These are phyloP conservation scores for Xenentodon cancila DNA, from an alignment of 2,797 vertebrate species.

Conservation along the genomic window DNA sequence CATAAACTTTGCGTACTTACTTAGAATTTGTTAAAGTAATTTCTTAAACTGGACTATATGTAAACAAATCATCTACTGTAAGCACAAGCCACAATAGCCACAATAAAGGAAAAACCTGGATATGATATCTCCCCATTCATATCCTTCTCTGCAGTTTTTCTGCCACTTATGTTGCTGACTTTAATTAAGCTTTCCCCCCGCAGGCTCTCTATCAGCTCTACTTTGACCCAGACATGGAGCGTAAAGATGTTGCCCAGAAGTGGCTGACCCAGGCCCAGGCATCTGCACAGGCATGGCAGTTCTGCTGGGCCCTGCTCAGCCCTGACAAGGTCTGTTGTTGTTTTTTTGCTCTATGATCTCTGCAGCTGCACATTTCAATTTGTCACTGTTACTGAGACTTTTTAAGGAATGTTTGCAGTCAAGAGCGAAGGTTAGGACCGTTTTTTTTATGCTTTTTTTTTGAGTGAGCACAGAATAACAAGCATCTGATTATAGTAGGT, in stretches of 20 bases:
- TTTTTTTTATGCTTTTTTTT: no score
- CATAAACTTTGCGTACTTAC: no score
- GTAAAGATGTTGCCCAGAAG: constrained; percentile 96
- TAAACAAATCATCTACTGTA: no score
- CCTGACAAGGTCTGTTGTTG: constrained; percentile 84
- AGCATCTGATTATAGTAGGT: no score
- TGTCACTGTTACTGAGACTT: no score
- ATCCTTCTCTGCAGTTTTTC: background rate
- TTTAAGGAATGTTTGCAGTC: background rate
- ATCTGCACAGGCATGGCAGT: constrained; percentile 95
- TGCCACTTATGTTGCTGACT: background rate
- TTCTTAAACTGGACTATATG: no score
- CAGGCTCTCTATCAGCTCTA: constrained; percentile 98
- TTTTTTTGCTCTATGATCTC: background rate
- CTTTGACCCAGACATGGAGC: constrained; percentile 96
- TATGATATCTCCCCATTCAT: background rate
- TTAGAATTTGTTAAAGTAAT: no score
- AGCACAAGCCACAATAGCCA: no score
- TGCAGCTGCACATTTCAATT: background rate
- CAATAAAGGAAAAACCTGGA: no score
- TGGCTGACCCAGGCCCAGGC: constrained; percentile 97
- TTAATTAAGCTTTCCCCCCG: background rate
- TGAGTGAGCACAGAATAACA: no score
- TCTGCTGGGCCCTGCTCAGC: constrained; percentile 94
- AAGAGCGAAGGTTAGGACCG: background rate